Evolutionary conservation across 1,140 invertebrate species (phyloP).

Genomic region (Potamilus streckersoni): DNA sequence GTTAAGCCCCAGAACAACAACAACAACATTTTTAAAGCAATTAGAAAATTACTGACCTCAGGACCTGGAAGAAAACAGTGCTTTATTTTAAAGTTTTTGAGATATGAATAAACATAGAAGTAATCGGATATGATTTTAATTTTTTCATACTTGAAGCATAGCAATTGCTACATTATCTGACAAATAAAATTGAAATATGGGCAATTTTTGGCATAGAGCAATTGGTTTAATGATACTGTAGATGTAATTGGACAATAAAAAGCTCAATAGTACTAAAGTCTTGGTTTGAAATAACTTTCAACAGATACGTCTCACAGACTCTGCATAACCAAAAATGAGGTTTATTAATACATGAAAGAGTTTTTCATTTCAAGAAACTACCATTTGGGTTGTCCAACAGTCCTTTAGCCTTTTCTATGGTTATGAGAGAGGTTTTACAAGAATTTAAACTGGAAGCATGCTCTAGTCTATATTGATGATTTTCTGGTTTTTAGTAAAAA

Average conservation of each 20-base stretch:
- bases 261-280: conserved; percentile 21
- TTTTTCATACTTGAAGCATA: too few relatives aligned
- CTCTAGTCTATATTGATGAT: conserved; percentile 39
- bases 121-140: too few relatives aligned
- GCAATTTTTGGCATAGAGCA: too few relatives aligned
- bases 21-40: too few relatives aligned
- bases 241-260: conserved; percentile 31
- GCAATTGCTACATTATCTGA: too few relatives aligned
- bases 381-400: conserved; percentile 31
- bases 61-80: too few relatives aligned
- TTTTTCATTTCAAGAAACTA: conserved; percentile 30
- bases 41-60: too few relatives aligned
- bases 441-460: conserved; percentile 35
- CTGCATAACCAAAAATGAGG: conserved; percentile 33
- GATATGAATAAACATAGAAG: too few relatives aligned
- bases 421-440: conserved; percentile 18
- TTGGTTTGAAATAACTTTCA: conserved; percentile 38
- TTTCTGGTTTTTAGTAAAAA: conserved; percentile 30
- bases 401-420: conserved; percentile 18
- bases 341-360: conserved; percentile 39
- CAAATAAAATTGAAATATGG: too few relatives aligned
- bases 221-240: conserved; percentile 31
- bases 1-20: too few relatives aligned
- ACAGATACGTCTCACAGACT: conserved; percentile 31
- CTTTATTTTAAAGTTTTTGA: too few relatives aligned